These are phyloP conservation scores for Limanda limanda DNA, from an alignment of 2,113 vertebrate species.

Conservation along the genomic window DNA sequence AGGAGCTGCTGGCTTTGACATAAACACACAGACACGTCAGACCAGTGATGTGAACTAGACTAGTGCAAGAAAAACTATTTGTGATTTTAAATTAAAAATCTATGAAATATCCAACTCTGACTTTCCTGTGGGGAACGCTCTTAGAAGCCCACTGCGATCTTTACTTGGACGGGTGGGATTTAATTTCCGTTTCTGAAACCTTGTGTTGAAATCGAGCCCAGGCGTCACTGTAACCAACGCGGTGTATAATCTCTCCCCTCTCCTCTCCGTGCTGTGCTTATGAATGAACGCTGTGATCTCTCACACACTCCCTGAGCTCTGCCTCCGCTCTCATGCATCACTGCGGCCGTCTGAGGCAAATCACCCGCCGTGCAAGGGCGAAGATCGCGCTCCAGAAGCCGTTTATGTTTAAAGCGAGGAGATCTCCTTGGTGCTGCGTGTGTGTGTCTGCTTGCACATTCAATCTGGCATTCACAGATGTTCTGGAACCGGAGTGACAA, in stretches of 20 bases:
- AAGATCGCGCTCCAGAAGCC: constrained; percentile 48
- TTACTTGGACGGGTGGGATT: constrained; percentile 8
- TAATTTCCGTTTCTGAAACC: constrained; percentile 9
- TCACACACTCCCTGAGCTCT: constrained; percentile 2
- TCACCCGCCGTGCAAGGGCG: constrained; percentile 19
- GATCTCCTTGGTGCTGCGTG: constrained; percentile 2
- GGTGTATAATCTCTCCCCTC: constrained; percentile 8
- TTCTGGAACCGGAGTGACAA: constrained; percentile 66
- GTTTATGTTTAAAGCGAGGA: constrained; percentile 35
- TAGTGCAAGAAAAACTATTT: neutral
- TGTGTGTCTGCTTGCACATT: constrained; percentile 4
- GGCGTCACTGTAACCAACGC: constrained; percentile 18
- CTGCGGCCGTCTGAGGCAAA: constrained; percentile 25
- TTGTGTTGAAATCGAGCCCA: constrained; percentile 3
- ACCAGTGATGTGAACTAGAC: neutral
- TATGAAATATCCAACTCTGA: neutral
- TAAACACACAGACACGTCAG: neutral
- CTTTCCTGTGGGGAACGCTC: too few relatives aligned
- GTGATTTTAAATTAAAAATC: neutral
- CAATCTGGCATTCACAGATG: constrained; percentile 55
- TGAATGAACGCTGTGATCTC: constrained; percentile 57
- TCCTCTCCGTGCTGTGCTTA: constrained; percentile 28
- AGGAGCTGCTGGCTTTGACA: constrained; percentile 10
- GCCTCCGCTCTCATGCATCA: constrained; percentile 10
- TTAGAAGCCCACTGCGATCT: neutral